These are phyloP conservation scores for Pyralis farinalis DNA, from an alignment of 2,888 invertebrate species.

Conservation along the genomic window DNA sequence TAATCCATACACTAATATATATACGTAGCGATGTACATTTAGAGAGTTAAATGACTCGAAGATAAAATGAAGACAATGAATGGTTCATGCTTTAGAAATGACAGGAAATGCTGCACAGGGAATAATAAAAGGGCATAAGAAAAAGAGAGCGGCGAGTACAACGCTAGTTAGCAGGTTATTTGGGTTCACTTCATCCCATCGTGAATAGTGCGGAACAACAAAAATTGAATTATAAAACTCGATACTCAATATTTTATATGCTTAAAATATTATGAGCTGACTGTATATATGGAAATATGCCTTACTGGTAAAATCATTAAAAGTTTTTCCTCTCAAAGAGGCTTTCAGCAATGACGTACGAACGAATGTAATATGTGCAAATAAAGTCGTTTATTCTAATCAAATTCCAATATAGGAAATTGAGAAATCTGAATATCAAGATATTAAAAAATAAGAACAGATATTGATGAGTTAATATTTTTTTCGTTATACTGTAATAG, in stretches of 20 bases:
- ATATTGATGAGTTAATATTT: no score
- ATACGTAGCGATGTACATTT: background rate
- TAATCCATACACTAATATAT: background rate
- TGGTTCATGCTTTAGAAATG: background rate
- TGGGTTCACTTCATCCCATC: background rate
- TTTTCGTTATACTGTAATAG: no score
- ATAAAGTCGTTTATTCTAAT: background rate
- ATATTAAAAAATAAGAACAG: no score
- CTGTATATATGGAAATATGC: slow-evolving; percentile 19
- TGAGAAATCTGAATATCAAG: background rate
- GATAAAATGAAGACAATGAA: background rate
- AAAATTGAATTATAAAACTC: no score
- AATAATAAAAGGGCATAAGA: background rate
- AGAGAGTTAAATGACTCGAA: background rate
- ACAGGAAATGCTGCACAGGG: background rate
- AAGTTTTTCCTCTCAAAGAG: slow-evolving; percentile 40
- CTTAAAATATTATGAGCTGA: background rate
- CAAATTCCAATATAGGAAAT: slow-evolving; percentile 2
- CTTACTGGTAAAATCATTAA: slow-evolving; percentile 44
- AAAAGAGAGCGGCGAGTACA: background rate
- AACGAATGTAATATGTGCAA: slow-evolving; percentile 16
- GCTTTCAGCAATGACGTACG: slow-evolving; percentile 29
- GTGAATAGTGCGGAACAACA: background rate
- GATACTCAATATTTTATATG: no score
- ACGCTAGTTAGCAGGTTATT: background rate